Base-by-base conservation (phyloP, 2,113 vertebrate species). In the Falcunculus frontatus region DNA sequence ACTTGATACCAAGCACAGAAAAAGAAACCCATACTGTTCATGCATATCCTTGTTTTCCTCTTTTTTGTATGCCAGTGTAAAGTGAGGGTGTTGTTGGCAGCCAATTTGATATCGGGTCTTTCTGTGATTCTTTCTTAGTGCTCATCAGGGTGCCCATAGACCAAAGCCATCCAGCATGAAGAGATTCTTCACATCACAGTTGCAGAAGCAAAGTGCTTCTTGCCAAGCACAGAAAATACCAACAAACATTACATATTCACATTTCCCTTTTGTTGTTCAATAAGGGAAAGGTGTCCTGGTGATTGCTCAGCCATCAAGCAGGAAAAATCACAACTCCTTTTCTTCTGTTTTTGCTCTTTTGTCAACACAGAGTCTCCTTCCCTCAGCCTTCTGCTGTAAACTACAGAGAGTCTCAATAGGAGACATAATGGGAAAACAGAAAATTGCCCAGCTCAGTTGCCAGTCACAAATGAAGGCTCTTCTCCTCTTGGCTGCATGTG, bases 51-150 rank as follows among this genome's bases (percentile, higher is more conserved):
- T 88, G 80, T 96, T 97, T 96, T 96, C 95, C 56, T 75, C 77
- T 81, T 75, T 96, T 95, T 89, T 96, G 87, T 95, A 27, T 72
- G 95, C 49, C 57, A 84, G 92, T 27, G 64, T 95, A 85, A 88
- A 97, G 96, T 78, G 93, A 96, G 62, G 79, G 84, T 96, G 96
- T 56, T 85, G 77, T 91, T 96, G 95, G 97, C 91, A 98, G 96
- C 89, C 97, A 97, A 90, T 97, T 96, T 93, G 97, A 97, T 97
- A 97, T 97, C 97, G 96, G 95, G 93, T 94, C 97, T 96, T 95
- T 96, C 97, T 97, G 75, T 98, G 97, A 96, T 98, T 93, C 96
- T 97, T 98, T 98, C 97, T 97, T 96, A 83, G 87, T 89, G 94
- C 92, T 23, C 97, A 75, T 96, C 95, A 78, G 97, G 98, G 96